Percentiles rank a stretch among this genome's conserved stretches.
Conservation (phyloP, 2,113 vertebrate genomes). For the Perca flavescens region DNA sequence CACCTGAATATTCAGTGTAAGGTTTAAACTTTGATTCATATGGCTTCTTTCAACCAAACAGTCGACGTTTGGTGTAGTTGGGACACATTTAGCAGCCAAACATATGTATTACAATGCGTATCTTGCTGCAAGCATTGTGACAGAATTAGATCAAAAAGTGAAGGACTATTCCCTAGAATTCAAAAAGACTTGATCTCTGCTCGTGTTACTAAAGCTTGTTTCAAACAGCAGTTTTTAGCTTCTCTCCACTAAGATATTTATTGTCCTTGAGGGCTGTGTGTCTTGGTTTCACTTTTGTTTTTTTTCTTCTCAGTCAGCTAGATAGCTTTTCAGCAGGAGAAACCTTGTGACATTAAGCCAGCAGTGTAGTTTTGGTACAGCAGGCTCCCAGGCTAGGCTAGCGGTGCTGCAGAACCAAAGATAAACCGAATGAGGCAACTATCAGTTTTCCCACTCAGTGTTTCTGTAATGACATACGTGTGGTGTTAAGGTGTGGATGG, state of each 20-base stretch:
- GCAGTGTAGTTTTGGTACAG: slow-evolving; percentile 19
- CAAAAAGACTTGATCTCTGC: neutral
- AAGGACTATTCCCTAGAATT: neutral
- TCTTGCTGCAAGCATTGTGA: neutral
- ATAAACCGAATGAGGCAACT: neutral
- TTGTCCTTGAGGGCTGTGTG: slow-evolving; percentile 31
- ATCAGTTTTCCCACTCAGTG: neutral
- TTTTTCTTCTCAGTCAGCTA: slow-evolving; percentile 34
- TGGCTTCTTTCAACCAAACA: neutral
- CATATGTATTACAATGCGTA: neutral
- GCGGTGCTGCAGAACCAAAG: neutral
- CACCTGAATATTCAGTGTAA: neutral
- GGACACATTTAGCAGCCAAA: neutral
- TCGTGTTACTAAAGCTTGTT: slow-evolving; percentile 21
- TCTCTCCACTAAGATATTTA: neutral
- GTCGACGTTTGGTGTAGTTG: neutral
- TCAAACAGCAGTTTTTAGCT: slow-evolving; percentile 19
- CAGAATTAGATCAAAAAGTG: neutral
- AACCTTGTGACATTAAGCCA: slow-evolving; percentile 47
- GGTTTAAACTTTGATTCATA: neutral
- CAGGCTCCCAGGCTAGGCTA: neutral
- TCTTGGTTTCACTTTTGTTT: slow-evolving; percentile 3
- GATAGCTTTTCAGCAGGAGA: slow-evolving; percentile 13
- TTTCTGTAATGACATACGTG: neutral
- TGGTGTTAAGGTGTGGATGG: neutral